Base-by-base conservation (phyloP, 2,797 vertebrate genomes). In the Sebastes cheni region DNA sequence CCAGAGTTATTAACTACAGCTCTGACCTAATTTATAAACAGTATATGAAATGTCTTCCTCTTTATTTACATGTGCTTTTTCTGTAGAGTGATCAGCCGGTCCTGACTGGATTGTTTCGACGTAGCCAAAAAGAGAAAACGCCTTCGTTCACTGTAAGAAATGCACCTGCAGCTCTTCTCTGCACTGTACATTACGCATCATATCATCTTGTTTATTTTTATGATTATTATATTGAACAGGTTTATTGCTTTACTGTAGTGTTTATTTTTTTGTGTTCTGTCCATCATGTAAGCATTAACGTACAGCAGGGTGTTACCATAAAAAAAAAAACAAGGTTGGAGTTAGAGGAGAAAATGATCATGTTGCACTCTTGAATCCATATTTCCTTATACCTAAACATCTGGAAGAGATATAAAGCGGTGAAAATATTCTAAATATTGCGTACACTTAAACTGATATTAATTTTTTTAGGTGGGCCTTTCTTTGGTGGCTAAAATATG, bases 71-170 rank as follows among this genome's bases (percentile, higher is more conserved):
- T 69, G 6, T 54, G 1, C 14, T 75, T 54, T 69, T 11, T 84
- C 14, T 82, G 56, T 13, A 92, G 89, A 70, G 3, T 1, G 60
- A 83, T 62, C 69, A 54, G 11, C 42, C 56, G 0, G 29, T 4
- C 5, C 58, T 58, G 36, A 55, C 74, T 10, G 87, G 88, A 62
- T 67, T 82, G 16, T 88, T 93, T 32, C 75, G 39, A 4, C 61
- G 9, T 27, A 92, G 83, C 81, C 88, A 81, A 20, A 91, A 83
- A 59, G 91, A 88, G 46, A 89, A 88, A 58, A 5, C 18, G 0
- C 67, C 86, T 1, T 30, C 78, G 0, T 93, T 93, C 72, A 88
- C 79, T 29, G 84, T 94, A 76, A 92, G 90, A 14, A 16, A 23
- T 2, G 4, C 65, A 58, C 10, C 22, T 42, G 29, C 18, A 30